Percentiles rank a stretch among this genome's conserved stretches.
These are phyloP conservation scores for Nesoenas mayeri DNA, from an alignment of 2,113 vertebrate genomes.

Conservation along the genomic window DNA sequence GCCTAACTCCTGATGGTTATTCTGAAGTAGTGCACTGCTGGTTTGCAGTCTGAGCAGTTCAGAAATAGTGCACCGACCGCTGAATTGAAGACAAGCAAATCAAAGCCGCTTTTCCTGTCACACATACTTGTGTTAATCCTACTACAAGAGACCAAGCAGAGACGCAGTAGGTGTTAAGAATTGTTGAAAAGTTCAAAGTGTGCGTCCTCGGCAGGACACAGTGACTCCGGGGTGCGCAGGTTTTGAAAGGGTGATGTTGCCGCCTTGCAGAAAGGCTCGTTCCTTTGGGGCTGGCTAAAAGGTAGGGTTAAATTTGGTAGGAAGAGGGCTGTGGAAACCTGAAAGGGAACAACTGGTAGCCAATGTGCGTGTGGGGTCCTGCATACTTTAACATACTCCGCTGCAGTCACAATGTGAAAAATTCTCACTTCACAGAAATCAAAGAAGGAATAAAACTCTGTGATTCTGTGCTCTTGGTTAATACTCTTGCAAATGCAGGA, in stretches of 20 bases:
- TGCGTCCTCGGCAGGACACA: neutral
- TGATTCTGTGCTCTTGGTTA: neutral
- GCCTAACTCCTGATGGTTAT: neutral
- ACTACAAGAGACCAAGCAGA: conserved; percentile 65
- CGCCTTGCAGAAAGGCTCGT: neutral
- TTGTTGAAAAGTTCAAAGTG: conserved; percentile 57
- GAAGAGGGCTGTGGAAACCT: neutral
- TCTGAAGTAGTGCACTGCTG: neutral
- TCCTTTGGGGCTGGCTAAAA: neutral
- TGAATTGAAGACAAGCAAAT: conserved; percentile 56
- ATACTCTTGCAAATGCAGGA: neutral
- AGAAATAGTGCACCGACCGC: neutral
- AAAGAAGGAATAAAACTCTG: neutral
- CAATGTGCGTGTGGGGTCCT: neutral
- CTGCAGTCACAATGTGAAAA: neutral
- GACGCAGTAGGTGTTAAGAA: conserved; percentile 47
- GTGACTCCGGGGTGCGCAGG: conserved; percentile 10
- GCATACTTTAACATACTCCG: neutral
- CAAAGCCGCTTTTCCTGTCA: conserved; percentile 62
- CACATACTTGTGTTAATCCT: conserved; percentile 67
- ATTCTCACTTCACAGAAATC: neutral
- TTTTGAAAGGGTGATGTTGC: conserved; percentile 20
- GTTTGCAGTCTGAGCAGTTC: neutral
- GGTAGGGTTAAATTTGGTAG: neutral
- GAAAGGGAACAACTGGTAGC: neutral